These are phyloP conservation scores for Sterna hirundo DNA, from an alignment of 2,113 vertebrate species.

Conservation along the genomic window DNA sequence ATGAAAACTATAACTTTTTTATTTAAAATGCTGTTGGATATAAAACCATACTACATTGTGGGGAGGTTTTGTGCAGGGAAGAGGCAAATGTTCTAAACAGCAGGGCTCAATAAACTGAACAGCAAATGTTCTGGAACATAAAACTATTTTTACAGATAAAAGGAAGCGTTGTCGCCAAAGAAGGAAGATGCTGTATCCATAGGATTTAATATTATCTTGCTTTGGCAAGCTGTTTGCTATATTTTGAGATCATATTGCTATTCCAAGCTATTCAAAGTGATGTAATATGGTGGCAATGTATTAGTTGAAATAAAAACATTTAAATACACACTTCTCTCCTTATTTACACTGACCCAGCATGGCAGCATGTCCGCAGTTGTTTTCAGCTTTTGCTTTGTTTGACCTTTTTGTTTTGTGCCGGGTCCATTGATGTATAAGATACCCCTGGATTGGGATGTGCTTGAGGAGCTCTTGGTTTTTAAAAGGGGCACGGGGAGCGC, in stretches of 20 bases:
- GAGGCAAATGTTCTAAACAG: conserved; percentile 31
- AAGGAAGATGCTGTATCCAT: conserved; percentile 65
- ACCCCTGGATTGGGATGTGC: not conserved
- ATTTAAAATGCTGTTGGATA: conserved; percentile 71
- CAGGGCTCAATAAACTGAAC: conserved; percentile 46
- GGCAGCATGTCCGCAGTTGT: not conserved
- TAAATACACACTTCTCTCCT: conserved; percentile 42
- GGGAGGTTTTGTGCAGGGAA: conserved; percentile 48
- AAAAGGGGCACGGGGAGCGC: not conserved
- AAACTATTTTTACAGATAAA: conserved; percentile 71
- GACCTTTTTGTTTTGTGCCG: not conserved
- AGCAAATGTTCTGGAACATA: conserved; percentile 50
- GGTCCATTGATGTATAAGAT: not conserved
- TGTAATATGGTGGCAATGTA: conserved; percentile 77
- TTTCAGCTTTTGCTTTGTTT: not conserved
- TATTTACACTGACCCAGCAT: not conserved
- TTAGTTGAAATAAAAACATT: conserved; percentile 78
- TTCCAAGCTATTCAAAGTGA: conserved; percentile 73
- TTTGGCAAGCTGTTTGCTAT: conserved; percentile 79
- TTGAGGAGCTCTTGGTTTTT: not conserved
- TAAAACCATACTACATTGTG: conserved; percentile 47
- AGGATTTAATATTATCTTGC: conserved; percentile 74
- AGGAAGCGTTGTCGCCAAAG: conserved; percentile 68
- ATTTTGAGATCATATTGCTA: conserved; percentile 76
- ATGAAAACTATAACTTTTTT: conserved; percentile 67